These are phyloP conservation scores for Phocoena phocoena DNA, from an alignment of 2,113 vertebrate genomes.

Conservation along the genomic window DNA sequence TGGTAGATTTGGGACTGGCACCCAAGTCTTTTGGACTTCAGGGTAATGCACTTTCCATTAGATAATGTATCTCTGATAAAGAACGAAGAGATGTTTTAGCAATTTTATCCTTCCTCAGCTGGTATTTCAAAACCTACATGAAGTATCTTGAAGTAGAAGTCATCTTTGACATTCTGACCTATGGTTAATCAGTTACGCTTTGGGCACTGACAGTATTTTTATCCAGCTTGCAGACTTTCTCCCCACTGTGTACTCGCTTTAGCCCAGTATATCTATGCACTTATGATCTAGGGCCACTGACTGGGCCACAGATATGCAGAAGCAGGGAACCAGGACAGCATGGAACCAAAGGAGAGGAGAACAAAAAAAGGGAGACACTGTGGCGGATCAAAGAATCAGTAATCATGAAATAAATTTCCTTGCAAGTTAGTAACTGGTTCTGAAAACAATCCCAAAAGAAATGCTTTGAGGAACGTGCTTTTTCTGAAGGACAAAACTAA, in stretches of 20 bases:
- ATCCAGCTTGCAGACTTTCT: neutral
- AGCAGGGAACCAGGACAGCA: neutral
- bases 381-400: neutral
- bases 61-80: neutral
- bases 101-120: constrained; percentile 30
- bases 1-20: neutral
- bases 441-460: constrained; percentile 11
- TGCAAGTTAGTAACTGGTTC: neutral
- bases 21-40: neutral
- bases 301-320: neutral
- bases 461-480: neutral
- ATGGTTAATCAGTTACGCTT: neutral
- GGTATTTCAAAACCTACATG: constrained; percentile 27
- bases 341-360: neutral
- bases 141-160: constrained; percentile 1
- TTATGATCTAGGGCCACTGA: neutral
- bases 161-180: neutral
- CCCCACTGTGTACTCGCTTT: neutral
- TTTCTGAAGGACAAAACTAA: neutral
- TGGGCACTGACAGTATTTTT: neutral
- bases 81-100: neutral
- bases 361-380: neutral
- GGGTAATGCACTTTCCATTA: neutral
- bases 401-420: constrained; percentile 10
- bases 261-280: neutral